These are phyloP conservation scores for Platysternon megacephalum DNA, from an alignment of 2,113 vertebrate species.

Conservation along the genomic window DNA sequence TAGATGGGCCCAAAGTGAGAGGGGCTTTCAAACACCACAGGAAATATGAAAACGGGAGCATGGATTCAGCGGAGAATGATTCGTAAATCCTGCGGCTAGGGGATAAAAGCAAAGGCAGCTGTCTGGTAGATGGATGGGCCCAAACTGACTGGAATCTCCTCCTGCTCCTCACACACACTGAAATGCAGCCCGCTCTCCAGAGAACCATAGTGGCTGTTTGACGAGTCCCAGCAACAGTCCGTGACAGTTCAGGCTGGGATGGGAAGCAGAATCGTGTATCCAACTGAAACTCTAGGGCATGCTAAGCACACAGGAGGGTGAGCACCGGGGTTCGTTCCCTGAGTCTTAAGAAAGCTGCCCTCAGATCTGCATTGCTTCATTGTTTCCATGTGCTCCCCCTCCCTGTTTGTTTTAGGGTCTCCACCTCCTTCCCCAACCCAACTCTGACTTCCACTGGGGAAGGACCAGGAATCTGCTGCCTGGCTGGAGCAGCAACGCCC, in stretches of 20 bases:
- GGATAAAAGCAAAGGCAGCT: conserved; percentile 48
- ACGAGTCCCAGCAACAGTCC: neutral
- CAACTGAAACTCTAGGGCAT: neutral
- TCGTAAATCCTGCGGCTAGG: conserved; percentile 55
- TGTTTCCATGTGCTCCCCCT: neutral
- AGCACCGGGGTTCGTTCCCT: neutral
- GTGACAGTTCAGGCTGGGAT: neutral
- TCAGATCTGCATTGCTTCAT: neutral
- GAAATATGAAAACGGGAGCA: conserved; percentile 63
- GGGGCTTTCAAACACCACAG: conserved; percentile 52
- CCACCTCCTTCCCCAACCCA: neutral
- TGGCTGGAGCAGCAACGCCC: neutral
- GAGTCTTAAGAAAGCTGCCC: neutral
- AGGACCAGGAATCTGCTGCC: neutral
- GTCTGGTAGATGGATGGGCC: neutral
- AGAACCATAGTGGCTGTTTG: neutral
- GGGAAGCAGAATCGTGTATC: neutral
- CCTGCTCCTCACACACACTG: no score
- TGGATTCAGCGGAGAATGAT: conserved; percentile 44
- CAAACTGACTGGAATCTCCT: neutral
- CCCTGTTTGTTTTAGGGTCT: neutral
- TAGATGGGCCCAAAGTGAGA: neutral
- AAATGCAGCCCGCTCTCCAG: neutral
- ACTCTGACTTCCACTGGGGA: neutral
- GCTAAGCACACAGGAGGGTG: neutral